Evolutionary conservation across 2,888 invertebrate genomes (phyloP), one percentile per base, ranked within the genome.

Genomic region (Loripinus fragilis): DNA sequence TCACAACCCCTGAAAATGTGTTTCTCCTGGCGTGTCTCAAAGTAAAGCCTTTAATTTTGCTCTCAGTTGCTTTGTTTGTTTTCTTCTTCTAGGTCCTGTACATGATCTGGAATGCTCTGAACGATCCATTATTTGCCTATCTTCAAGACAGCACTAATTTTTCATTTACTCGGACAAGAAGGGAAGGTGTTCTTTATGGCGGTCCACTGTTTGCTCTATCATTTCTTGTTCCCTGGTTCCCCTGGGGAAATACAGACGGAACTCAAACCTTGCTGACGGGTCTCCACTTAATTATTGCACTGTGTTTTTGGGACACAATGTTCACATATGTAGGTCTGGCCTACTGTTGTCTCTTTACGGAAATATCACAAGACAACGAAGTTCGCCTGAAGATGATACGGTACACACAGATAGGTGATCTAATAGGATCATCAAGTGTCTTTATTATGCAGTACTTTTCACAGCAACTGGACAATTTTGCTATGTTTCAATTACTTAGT

Each of bases 71-170:
- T n/a, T n/a, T n/a, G n/a, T n/a, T n/a, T 12, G 12, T 38, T 38
- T 38, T 38, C 7, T 60, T 33, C 17, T 33, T 60, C 17, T 33
- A 94, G 83, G 86, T 89, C 0, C 85, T 94, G 10, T 94, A 93
- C 80, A 86, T 94, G 88, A 75, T 94, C 8, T 94, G 94, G 94
- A 94, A 94, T 83, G 93, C 94, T 0, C 81, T 94, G 33, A 94
- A 94, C 80, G 94, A 94, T 77, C 94, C 94, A 0, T 80, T 94
- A 50, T 94, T 94, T 85, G 94, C 94, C 12, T 94, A 93, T 78
- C 79, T 90, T 2, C 92, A 92, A 74, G 93, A 93, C 82, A 90
- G 87, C 23, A 85, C 88, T 28, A 85, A 81, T 12, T 89, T 76
- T 42, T 71, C 76, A 33, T 93, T 93, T 89, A 89, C 94, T 20